Percentiles rank a stretch among this genome's conserved stretches.
phyloP scores from a whole-genome alignment of 1,140 invertebrate genomes.

The Procambarus virginalis region DNA sequence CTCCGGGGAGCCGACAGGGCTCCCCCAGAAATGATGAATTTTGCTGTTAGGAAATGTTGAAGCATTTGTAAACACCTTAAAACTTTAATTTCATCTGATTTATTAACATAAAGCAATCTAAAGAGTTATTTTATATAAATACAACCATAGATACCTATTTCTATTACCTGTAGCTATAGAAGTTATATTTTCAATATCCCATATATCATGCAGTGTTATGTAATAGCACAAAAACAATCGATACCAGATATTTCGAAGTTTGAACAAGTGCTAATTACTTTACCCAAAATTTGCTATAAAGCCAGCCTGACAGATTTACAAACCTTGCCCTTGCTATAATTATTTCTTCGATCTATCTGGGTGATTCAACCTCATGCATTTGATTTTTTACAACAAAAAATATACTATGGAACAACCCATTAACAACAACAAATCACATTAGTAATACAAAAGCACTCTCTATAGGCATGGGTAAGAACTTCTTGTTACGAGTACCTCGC shows the following conservation, averaged over 20 bases:
- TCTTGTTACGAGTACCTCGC: slow-evolving; percentile 27
- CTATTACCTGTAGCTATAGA: background rate
- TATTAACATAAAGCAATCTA: background rate
- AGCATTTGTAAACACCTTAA: too few relatives aligned
- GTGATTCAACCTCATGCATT: background rate
- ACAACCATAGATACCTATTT: background rate
- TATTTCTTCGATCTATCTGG: background rate
- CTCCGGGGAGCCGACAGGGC: too few relatives aligned
- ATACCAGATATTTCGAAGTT: background rate
- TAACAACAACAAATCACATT: background rate
- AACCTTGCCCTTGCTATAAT: background rate
- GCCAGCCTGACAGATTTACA: background rate
- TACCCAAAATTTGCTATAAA: background rate
- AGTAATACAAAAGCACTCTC: background rate
- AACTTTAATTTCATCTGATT: background rate
- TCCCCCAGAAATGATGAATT: too few relatives aligned
- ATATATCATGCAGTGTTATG: background rate
- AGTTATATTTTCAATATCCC: background rate
- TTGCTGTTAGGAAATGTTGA: too few relatives aligned
- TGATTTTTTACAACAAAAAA: background rate
- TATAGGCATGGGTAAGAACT: background rate
- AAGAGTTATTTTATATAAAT: background rate
- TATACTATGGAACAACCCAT: background rate
- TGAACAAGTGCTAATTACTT: background rate
- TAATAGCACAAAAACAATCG: background rate